A percentile compares a stretch with the other conserved stretches of the same genome.
Conservation (phyloP, 2,888 invertebrate genomes). For the Actias luna region DNA sequence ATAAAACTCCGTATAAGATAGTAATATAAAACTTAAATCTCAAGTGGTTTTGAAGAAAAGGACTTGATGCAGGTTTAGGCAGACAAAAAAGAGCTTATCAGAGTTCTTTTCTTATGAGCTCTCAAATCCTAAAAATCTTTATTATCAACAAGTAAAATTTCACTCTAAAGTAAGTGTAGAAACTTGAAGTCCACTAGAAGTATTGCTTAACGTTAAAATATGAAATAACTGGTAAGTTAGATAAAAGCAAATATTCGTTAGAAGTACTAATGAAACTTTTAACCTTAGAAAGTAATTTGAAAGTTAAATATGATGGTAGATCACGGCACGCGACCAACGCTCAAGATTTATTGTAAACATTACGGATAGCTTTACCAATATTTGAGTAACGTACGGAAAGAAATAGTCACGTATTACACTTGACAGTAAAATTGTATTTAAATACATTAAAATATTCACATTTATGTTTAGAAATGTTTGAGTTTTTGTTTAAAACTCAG, state of each 20-base stretch:
- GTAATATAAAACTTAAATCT: too few species aligned
- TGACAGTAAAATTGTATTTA: conserved; percentile 11
- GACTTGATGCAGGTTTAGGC: too few species aligned
- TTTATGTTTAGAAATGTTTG: neutral
- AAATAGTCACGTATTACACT: conserved; percentile 34
- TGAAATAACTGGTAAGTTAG: conserved; percentile 5
- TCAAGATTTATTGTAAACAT: conserved; percentile 44
- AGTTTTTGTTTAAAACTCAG: neutral
- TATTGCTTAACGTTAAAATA: neutral
- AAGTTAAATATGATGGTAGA: conserved; percentile 40
- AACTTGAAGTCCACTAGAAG: neutral
- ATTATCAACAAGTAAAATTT: too few species aligned
- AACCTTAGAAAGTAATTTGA: conserved; percentile 36
- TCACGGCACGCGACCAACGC: conserved; percentile 44
- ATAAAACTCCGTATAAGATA: too few species aligned
- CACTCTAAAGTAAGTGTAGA: neutral
- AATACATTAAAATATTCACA: conserved; percentile 6
- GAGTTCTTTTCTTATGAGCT: too few species aligned
- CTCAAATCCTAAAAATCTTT: too few species aligned
- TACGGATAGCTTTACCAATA: conserved; percentile 45
- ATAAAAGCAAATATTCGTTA: conserved; percentile 29
- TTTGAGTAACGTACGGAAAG: conserved; percentile 38
- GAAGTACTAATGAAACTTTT: conserved; percentile 30
- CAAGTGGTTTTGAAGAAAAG: too few species aligned
- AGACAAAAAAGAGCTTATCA: too few species aligned